Base-by-base conservation (phyloP, 1,140 invertebrate genomes). In the Mizuhopecten yessoensis region DNA sequence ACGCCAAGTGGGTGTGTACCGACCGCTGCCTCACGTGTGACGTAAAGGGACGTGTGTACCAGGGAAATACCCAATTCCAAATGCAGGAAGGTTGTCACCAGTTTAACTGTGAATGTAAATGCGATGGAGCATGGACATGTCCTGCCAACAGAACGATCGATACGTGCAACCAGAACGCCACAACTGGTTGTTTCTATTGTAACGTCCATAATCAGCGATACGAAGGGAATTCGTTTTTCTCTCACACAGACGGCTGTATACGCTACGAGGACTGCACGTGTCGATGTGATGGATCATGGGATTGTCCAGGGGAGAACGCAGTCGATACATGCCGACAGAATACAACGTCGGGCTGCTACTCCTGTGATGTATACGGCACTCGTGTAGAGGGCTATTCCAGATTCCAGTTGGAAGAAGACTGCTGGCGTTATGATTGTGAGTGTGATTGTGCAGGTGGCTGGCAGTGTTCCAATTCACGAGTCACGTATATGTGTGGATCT, bases 231-330 rank as follows among this genome's bases (percentile, higher is more conserved):
- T 90, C 92, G 11, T 87, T 88, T 20, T 95, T 95, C 90, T 91
- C 92, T 33, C 87, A 93, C 33, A 91, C 90, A 10, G 93, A 94
- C 29, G 92, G 90, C 1, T 95, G 95, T 88, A 92, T 90, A 5
- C 33, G 90, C 33, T 95, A 94, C 49, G 33, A 91, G n/a, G 88
- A 94, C 49, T 95, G 94, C 45, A 91, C 87, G 29, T 95, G 95
- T 86, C 93, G 93, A 34, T 95, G 95, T 90, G 92, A 94, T 33
- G 94, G 95, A 0, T 92, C 93, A 23, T 95, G 94, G 94, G 88
- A 90, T 15, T 95, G 95, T 45, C 94, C 95, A 3, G 93, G 93
- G 29, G 90, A 93, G 86, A 88, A 88, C 29, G 92, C 93, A 10
- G 92, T 92, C 13, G 91, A 94, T 89, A 92, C 92, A 11, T 95